Base-by-base conservation (phyloP, 35 echinoderm and acorn worm genomes). In the Lytechinus pictus region DNA sequence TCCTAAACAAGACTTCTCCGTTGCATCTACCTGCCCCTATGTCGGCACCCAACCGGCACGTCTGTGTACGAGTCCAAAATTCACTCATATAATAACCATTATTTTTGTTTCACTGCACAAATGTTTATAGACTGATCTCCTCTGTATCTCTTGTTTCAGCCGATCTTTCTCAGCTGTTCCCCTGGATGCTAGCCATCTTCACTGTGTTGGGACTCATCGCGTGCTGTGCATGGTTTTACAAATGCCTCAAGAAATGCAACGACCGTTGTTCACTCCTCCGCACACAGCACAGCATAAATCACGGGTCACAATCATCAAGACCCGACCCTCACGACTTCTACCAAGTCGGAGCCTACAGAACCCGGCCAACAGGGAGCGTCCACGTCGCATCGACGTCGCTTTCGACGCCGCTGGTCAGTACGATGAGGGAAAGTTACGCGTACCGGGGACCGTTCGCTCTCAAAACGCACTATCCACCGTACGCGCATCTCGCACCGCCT, bases 201-300 rank as follows among this genome's bases (percentile, higher is more conserved):
- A 91, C 89, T 9, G 94, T 96, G 33, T 86, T 96, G 9, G 94
- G 94, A 53, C 94, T 96, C 8, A 94, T 96, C 54, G 96, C 96
- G 6, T 96, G 96, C 87, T 96, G 96, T 94, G 94, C 96, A 16
- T 96, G 96, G 96, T 89, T 94, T 28, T 96, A 96, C 72, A 95
- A 94, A 95, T 96, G 96, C 54, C 52, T 96, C 27, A 93, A 94
- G 86, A 96, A 96, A 94, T 96, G 96, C 54, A 86, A 96, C 86
- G 92, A 94, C 24, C 92, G 93, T 19, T 96, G 96, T 54, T 94
- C 92, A 7, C 55, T 86, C 3, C 53, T 96, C 13, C 66, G 54
- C 27, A 6, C 92, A 24, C 7, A 94, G 92, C 19, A 86, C 93
- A 9, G 53, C 55, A 54, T 87, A 28, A 28, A 54, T 54, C 27